Evolutionary conservation across 2,113 vertebrate genomes (phyloP).

Genomic region (Proterorhinus semilunaris): DNA sequence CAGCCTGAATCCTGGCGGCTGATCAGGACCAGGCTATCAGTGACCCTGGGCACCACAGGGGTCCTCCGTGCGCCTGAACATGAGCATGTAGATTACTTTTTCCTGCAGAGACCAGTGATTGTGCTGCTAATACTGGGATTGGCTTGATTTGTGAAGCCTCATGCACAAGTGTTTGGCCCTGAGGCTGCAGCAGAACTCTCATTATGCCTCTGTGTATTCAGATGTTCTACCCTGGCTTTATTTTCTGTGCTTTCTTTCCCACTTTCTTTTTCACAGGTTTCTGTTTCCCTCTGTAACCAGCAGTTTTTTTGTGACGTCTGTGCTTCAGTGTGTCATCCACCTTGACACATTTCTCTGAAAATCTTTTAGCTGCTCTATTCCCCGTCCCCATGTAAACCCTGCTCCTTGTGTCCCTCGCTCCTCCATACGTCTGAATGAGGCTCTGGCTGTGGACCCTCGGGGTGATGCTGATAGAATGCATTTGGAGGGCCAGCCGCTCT

Average conservation of each 20-base stretch:
- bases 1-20: conserved; percentile 30
- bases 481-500: conserved; percentile 64
- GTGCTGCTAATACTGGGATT: conserved; percentile 39
- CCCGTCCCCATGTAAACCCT: conserved; percentile 34
- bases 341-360: conserved; percentile 35
- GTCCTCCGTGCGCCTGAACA: conserved; percentile 32
- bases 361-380: conserved; percentile 30
- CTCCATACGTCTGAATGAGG: conserved; percentile 53
- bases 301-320: conserved; percentile 24
- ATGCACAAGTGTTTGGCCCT: conserved; percentile 30
- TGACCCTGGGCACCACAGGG: conserved; percentile 39
- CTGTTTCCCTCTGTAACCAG: conserved; percentile 13
- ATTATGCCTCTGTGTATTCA: conserved; percentile 53
- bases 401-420: conserved; percentile 43
- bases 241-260: conserved; percentile 10
- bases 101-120: conserved; percentile 42
- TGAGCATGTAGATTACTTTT: conserved; percentile 45
- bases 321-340: conserved; percentile 39
- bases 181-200: conserved; percentile 43
- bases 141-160: conserved; percentile 42
- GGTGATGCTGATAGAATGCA: conserved; percentile 74
- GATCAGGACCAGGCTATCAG: conserved; percentile 51
- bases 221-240: conserved; percentile 37
- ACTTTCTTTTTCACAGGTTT: conserved; percentile 17
- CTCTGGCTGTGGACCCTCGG: conserved; percentile 64